Base-by-base conservation (phyloP, 2,797 vertebrate species). In the Balearica regulorum region DNA sequence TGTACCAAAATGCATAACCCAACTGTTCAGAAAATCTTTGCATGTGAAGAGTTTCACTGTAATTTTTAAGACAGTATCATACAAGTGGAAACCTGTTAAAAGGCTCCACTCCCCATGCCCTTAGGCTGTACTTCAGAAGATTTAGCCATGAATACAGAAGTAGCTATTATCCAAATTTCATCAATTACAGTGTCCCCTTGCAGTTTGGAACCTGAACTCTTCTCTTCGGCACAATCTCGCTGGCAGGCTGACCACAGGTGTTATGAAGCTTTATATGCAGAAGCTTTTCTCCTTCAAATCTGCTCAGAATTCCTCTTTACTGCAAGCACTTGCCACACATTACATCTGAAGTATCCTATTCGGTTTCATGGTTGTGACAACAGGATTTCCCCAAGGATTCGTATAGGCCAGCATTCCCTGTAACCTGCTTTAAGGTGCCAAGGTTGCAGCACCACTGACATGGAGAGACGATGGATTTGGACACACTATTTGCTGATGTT, bases 161-260 rank as follows among this genome's bases (percentile, higher is more conserved):
- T 33, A 93, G 51, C 61, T 71, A 33, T 83, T 75, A 91, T 11
- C 57, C 89, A 80, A 71, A 91, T 69, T 57, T 85, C 86, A 96
- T 84, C 72, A 94, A 71, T 73, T 87, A 70, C 57, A 77, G 22
- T 37, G 66, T 78, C 66, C 26, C 37, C 46, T 87, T 39, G 37
- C 79, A 95, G 76, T 48, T 28, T 55, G 80, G 72, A 89, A 89
- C 20, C 62, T 65, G 81, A 89, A 41, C 33, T 87, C 41, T 43
- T 11, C 19, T 53, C 83, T 48, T 58, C 64, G 65, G 64, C 54
- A 43, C 77, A 76, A 35, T 35, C 64, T 60, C 54, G 29, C 84
- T 24, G 37, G 51, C 31, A 78, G 53, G n/a, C 29, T 73, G 60
- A 70, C 24, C 57, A 62, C 33, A 6, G 5, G 25, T 12, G 37